A percentile compares a stretch with the other conserved stretches of the same genome.
Evolutionary conservation across 2,888 invertebrate genomes (phyloP).

Genomic region (Tenthredo distinguenda): DNA sequence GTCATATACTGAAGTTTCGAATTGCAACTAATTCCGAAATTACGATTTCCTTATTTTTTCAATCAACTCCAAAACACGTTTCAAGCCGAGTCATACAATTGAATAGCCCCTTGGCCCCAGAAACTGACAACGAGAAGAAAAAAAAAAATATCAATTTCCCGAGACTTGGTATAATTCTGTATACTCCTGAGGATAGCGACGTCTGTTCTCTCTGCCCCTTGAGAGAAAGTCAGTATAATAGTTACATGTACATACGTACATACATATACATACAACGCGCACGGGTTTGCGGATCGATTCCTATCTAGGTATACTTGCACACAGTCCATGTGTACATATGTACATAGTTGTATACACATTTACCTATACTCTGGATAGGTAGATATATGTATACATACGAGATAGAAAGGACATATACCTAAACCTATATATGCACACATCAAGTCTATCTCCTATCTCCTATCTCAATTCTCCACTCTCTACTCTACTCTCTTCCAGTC

Average conservation of each 20-base stretch:
- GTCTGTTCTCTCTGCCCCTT: conserved; percentile 3
- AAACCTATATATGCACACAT: not conserved
- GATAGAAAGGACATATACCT: not conserved
- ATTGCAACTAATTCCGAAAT: not conserved
- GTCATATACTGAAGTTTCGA: no score
- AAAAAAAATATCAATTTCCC: not conserved
- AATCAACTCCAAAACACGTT: not conserved
- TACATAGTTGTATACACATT: not conserved
- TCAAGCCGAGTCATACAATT: not conserved
- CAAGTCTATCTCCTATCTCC: not conserved
- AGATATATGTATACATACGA: not conserved
- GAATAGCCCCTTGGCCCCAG: not conserved
- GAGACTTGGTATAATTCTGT: not conserved
- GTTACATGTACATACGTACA: not conserved
- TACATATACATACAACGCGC: not conserved
- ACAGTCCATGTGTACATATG: not conserved
- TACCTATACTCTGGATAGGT: not conserved
- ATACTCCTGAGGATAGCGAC: not conserved
- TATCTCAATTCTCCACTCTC: not conserved
- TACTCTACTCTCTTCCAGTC: not conserved
- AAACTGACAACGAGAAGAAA: not conserved
- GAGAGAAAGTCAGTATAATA: conserved; percentile 16
- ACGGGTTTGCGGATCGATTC: conserved; percentile 7
- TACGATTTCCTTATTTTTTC: not conserved
- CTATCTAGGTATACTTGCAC: conserved; percentile 7